These are phyloP conservation scores for Eciton burchellii DNA, from an alignment of 1,140 invertebrate genomes.

Conservation along the genomic window DNA sequence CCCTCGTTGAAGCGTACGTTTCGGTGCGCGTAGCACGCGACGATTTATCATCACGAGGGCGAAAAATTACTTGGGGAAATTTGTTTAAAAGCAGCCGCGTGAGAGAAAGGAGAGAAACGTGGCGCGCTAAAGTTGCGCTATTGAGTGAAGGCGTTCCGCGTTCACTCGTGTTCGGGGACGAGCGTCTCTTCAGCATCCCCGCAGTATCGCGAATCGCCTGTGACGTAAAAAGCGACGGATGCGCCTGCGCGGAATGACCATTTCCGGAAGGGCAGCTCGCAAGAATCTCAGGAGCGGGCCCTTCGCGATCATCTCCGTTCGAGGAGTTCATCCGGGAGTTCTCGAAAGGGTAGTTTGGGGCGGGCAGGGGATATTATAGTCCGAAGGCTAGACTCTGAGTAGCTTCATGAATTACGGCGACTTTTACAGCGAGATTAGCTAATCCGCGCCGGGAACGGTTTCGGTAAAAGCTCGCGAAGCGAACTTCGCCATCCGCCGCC, in stretches of 20 bases:
- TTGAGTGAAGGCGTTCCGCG: neutral
- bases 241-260: too few species aligned
- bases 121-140: neutral
- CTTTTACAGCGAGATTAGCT: constrained; percentile 68
- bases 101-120: neutral
- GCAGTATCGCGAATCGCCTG: too few species aligned
- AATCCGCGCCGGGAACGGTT: constrained; percentile 52
- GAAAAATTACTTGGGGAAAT: neutral
- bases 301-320: constrained; percentile 65
- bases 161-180: neutral
- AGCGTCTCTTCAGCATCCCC: neutral
- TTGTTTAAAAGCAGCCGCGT: neutral
- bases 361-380: constrained; percentile 55
- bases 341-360: constrained; percentile 9
- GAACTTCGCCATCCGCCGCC: constrained; percentile 6
- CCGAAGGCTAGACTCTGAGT: constrained; percentile 65
- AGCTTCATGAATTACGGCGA: constrained; percentile 70
- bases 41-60: neutral
- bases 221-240: too few species aligned
- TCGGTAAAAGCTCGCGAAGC: constrained; percentile 49
- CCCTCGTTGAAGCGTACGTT: constrained; percentile 44
- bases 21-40: neutral
- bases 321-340: constrained; percentile 65
- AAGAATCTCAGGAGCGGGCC: too few species aligned
- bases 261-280: too few species aligned